Evolutionary conservation across 64 coral and sea anemone species (phyloP).

Genomic region (Montipora efflorescens): DNA sequence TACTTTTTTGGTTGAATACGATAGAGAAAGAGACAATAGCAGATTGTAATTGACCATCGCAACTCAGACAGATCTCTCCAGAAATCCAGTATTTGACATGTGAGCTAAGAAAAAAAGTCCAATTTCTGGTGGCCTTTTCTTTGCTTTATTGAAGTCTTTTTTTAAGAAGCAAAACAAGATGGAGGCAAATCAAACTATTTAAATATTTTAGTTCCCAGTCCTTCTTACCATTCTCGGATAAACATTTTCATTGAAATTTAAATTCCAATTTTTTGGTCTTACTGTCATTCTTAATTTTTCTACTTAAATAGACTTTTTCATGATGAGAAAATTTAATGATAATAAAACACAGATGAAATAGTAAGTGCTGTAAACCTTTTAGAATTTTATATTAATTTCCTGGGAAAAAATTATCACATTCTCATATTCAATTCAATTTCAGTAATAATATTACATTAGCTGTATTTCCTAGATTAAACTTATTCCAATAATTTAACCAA

Average conservation of each 20-base stretch:
- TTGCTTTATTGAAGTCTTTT: not conserved
- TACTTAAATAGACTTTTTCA: too few species aligned
- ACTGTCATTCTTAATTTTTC: too few species aligned
- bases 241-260: not conserved
- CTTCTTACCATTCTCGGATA: not conserved
- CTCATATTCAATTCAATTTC: too few species aligned
- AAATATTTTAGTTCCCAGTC: slow-evolving; percentile 42
- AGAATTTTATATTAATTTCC: too few species aligned
- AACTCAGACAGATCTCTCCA: not conserved
- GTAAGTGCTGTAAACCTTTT: too few species aligned
- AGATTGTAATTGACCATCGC: not conserved
- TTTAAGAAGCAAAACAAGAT: slow-evolving; percentile 38
- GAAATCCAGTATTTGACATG: not conserved
- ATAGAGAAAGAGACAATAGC: not conserved
- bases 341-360: too few species aligned
- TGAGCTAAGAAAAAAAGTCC: not conserved
- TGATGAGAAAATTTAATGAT: too few species aligned
- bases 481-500: too few species aligned
- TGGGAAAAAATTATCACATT: too few species aligned
- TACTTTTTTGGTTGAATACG: not conserved
- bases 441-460: too few species aligned
- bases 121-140: not conserved
- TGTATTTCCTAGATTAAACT: too few species aligned
- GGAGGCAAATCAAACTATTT: slow-evolving; percentile 35
- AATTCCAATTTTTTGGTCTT: too few species aligned